Base-by-base conservation (phyloP, 1,140 invertebrate species). In the Acyrthosiphon pisum region DNA sequence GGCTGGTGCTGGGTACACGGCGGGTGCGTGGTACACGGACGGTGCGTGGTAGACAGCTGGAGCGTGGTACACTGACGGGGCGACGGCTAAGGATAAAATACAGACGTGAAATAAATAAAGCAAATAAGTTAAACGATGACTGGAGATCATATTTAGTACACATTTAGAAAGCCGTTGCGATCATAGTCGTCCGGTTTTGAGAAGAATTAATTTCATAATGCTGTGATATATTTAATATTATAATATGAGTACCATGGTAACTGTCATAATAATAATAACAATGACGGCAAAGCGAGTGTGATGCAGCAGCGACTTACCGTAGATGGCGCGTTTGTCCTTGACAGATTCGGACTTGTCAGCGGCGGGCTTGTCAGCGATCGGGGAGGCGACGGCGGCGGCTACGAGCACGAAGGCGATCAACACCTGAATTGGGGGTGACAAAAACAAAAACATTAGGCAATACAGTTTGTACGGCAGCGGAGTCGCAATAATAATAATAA, bases 371-470 rank as follows among this genome's bases (percentile, higher is more conserved):
- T 84, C 83, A n/a, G 91, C 76, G 22, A 50, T 37, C 20, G 91
- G 91, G 35, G 91, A n/a, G 8, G 81, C 91, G 35, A 37, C 48
- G 46, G 91, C 81, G 48, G 91, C 91, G 46, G 91, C 91, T 41
- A 93, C 91, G 35, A 93, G 91, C 91, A 86, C 81, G 48, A 93
- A 93, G n/a, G 91, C 91, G 68, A 93, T 93, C 91, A 93, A 86
- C 91, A 93, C 91, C 91, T 93, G 44, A 0, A 26, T 11, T 0
- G 26, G 41, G 11, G 60, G n/a, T n/a, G n/a, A 44, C 37, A 90
- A 37, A 56, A 41, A 37, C 26, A 35, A 11, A 41, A 23, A 26
- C 30, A 3, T n/a, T 1, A n/a, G n/a, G 18, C 14, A n/a, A n/a
- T 76, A n/a, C 30, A 14, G 30, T n/a, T 1, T 18, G 48, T 50